phyloP scores from a whole-genome alignment of 2,888 invertebrate genomes.

The Sinopyrophorus schimmeli region DNA sequence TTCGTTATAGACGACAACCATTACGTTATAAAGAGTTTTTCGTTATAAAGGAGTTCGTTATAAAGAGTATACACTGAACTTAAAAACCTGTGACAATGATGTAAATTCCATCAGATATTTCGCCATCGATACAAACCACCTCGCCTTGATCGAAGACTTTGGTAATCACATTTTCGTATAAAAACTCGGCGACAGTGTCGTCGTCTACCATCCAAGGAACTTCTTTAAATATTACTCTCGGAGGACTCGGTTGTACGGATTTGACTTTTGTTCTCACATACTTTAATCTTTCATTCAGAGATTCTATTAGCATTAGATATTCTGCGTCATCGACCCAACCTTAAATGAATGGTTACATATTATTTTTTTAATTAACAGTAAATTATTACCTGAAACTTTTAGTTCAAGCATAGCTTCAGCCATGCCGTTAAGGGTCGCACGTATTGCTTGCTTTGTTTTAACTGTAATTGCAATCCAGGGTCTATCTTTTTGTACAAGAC shows the following conservation, averaged over 20 bases:
- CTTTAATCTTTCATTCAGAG: slow-evolving; percentile 62
- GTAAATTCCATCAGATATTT: slow-evolving; percentile 51
- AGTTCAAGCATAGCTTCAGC: slow-evolving; percentile 60
- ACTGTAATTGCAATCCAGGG: slow-evolving; percentile 67
- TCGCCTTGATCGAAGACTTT: slow-evolving; percentile 35
- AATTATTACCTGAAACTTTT: slow-evolving; percentile 58
- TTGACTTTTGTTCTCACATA: slow-evolving; percentile 32
- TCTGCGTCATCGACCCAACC: slow-evolving; percentile 65
- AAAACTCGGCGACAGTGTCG: slow-evolving; percentile 29
- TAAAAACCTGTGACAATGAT: slow-evolving; percentile 45
- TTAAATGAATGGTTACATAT: no score
- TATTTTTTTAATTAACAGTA: neutral
- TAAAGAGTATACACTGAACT: no score
- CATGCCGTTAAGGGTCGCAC: slow-evolving; percentile 63
- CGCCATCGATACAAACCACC: slow-evolving; percentile 43
- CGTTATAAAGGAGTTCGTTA: neutral
- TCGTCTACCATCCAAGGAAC: slow-evolving; percentile 39
- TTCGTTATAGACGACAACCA: no score
- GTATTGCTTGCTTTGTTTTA: slow-evolving; percentile 66
- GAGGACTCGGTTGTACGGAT: slow-evolving; percentile 58
- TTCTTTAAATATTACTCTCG: slow-evolving; percentile 52
- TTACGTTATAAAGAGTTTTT: no score
- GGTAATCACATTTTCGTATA: slow-evolving; percentile 33
- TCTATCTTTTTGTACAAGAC: slow-evolving; percentile 60
- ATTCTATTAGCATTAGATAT: slow-evolving; percentile 57